Evolutionary conservation across 2,888 invertebrate genomes (phyloP), one percentile per base, ranked within the genome.

Genomic region (Amblyjoppa proteus): DNA sequence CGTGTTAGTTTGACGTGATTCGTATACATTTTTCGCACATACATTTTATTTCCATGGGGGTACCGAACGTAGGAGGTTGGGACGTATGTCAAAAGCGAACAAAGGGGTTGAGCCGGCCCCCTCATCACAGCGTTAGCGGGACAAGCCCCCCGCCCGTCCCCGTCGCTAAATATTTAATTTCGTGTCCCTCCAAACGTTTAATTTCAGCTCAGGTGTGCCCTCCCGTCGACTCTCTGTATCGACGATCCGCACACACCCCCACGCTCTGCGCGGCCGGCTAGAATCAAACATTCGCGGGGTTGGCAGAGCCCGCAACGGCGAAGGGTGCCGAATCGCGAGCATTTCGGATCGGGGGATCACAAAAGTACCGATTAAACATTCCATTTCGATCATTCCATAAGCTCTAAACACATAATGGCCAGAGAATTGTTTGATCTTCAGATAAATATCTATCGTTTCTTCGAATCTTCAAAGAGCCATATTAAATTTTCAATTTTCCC

Each of bases 101-200:
- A 34, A 64, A 64, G 64, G 64, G 81, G 81, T 80, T 74, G 81
- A 3, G 16, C 78, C 71, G 64, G 71, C 81, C 82, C 85, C 82
- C 82, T 82, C 53, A 9, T 61, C 49, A 51, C 53, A 66, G 49
- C 58, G 58, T 25, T 28, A 58, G 28, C 58, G 11, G 25, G 58
- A 3, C 58, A 4, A 28, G 28, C 58, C 20, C 56, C 84, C 79
- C 87, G 76, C 81, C 88, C 88, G 88, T 75, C 81, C 81, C 45
- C 91, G 92, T 92, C 90, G 92, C 92, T 91, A 92, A 93, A 93
- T 93, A 93, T 93, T 93, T 93, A 92, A 93, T 93, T 93, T 93
- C 89, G 89, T 83, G 89, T 91, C 90, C 90, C 91, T 88, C 90
- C 88, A 89, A 91, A 92, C 91, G 90, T 92, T 93, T 92, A 91